Base-by-base conservation (phyloP, 2,113 vertebrate species). In the Nothoprocta perdicaria region DNA sequence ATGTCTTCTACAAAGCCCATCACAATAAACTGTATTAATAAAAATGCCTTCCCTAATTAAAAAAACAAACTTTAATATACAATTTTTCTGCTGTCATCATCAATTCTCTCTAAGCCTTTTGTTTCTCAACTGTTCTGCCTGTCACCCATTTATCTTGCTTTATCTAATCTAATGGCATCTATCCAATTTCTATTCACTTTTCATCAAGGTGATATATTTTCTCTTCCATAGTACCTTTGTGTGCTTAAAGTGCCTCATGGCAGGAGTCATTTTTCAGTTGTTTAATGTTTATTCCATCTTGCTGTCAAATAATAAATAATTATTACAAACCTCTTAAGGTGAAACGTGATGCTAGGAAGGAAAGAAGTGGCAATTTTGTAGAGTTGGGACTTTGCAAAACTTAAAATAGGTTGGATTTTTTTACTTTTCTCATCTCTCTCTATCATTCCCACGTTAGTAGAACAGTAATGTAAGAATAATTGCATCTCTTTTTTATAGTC, bases 21-120 rank as follows among this genome's bases (percentile, higher is more conserved):
- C 85, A 77, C 79, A 88, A 68, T 75, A 88, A 90, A 78, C 29
- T 57, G 10, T 62, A 48, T 72, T 85, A 85, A 89, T 87, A 80
- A 86, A 93, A 93, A 92, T 89, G n/a, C 55, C 90, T 91, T 87
- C 46, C 60, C 57, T 82, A 90, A 96, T 81, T 95, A 93, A 85
- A 90, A 57, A 94, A 87, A 15, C 33, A 93, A 84, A 87, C 5
- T 12, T 66, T 85, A 80, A 74, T 71, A 16, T 69, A 67, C 38
- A 48, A 0, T 76, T 86, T 92, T 93, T 85, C 60, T 89, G 50
- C 38, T 80, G 75, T 83, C 77, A 90, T 90, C 81, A 80, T 94
- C 82, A 87, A 43, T 95, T 90, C 68, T 89, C 24, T 82, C 40
- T 29, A 50, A 85, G 61, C 61, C 61, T 88, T 92, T 89, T 95